Percentiles rank a stretch among this genome's conserved stretches.
These are phyloP conservation scores for Euphydryas editha DNA, from an alignment of 2,888 invertebrate species.

Conservation along the genomic window DNA sequence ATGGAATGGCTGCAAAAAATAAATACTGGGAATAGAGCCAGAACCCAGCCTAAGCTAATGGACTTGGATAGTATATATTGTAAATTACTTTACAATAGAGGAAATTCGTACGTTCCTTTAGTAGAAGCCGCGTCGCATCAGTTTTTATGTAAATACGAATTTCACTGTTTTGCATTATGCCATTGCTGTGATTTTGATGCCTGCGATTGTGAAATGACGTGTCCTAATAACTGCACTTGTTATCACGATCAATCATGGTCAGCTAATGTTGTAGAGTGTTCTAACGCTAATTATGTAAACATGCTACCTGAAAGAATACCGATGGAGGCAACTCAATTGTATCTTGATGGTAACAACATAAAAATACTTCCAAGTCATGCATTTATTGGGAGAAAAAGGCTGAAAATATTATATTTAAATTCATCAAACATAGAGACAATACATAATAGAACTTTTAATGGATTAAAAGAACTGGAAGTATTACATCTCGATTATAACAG, in stretches of 20 bases:
- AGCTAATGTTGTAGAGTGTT: constrained; percentile 93
- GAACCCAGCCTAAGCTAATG: constrained; percentile 91
- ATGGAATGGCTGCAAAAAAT: constrained; percentile 96
- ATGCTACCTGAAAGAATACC: constrained; percentile 92
- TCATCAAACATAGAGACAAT: constrained; percentile 90
- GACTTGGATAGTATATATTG: constrained; percentile 93
- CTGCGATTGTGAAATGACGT: constrained; percentile 96
- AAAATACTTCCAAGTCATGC: constrained; percentile 90
- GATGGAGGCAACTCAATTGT: constrained; percentile 95
- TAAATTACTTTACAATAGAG: constrained; percentile 90
- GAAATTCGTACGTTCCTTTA: constrained; percentile 88
- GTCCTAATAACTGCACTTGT: constrained; percentile 93
- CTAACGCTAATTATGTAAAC: constrained; percentile 86
- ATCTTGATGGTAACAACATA: constrained; percentile 92
- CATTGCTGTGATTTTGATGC: constrained; percentile 96
- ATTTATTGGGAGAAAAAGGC: constrained; percentile 92
- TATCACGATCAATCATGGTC: constrained; percentile 95
- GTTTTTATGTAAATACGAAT: constrained; percentile 92
- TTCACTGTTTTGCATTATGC: constrained; percentile 93
- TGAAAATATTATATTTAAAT: constrained; percentile 90
- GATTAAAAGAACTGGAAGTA: constrained; percentile 89
- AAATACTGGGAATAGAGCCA: constrained; percentile 88
- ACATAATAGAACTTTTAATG: constrained; percentile 93
- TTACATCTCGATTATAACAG: constrained; percentile 90
- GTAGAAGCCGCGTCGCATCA: constrained; percentile 91